These are phyloP conservation scores for Uromys caudimaculatus DNA, from an alignment of 2,797 vertebrate species.

Conservation along the genomic window DNA sequence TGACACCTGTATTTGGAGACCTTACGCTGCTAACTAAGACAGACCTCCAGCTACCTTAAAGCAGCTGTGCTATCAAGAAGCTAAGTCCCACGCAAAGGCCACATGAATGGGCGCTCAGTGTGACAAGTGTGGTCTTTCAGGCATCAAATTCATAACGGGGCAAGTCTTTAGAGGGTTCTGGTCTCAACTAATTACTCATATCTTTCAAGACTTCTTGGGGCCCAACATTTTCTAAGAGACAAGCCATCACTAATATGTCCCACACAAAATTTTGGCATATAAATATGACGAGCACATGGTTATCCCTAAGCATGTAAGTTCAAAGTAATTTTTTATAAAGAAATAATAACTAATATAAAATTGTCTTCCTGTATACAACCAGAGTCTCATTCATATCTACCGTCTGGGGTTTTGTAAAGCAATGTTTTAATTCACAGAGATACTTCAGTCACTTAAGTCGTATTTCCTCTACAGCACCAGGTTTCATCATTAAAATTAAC, in stretches of 20 bases:
- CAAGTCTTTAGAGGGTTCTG: not conserved
- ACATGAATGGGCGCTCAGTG: not conserved
- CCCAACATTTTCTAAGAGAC: not conserved
- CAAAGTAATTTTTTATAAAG: slow-evolving; percentile 17
- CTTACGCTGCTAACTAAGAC: not conserved
- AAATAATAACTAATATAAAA: slow-evolving; percentile 48
- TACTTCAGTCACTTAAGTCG: slow-evolving; percentile 43
- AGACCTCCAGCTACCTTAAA: not conserved
- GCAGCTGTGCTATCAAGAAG: not conserved
- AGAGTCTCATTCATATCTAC: not conserved
- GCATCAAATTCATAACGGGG: not conserved
- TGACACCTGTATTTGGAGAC: not conserved
- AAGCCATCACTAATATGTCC: not conserved
- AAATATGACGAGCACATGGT: not conserved
- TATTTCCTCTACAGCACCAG: not conserved
- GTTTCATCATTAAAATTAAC: slow-evolving; percentile 47
- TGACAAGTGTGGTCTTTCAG: not conserved
- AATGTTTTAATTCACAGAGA: slow-evolving; percentile 53
- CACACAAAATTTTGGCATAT: not conserved
- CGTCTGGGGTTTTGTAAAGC: slow-evolving; percentile 29
- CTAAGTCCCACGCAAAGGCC: not conserved
- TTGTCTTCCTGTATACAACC: not conserved
- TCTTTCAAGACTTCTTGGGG: not conserved
- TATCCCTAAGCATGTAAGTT: slow-evolving; percentile 38
- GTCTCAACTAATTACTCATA: not conserved